Evolutionary conservation across 2,113 vertebrate species (phyloP), one percentile per base, ranked within the genome.

Genomic region (Donacobius atricapilla): DNA sequence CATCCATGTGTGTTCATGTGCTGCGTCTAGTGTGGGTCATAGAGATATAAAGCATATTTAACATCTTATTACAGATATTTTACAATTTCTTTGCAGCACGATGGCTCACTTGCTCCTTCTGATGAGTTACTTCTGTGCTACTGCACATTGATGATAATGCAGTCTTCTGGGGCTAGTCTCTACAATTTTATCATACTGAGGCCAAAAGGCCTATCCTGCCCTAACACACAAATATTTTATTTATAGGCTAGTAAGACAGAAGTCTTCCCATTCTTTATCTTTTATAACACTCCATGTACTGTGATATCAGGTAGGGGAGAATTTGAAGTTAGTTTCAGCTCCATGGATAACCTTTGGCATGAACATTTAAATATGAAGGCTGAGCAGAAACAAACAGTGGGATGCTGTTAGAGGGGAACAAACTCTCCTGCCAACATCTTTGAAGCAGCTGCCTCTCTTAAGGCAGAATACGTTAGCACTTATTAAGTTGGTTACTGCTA

Each of bases 161-260:
- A 68, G 71, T 53, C 25, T 39, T 17, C n/a, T 83, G 54, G 57
- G 20, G 45, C 35, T 78, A 54, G 24, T 76, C 75, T 80, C 42
- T 77, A 63, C 53, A 53, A 76, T 72, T 83, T 96, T 94, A 90
- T 93, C 87, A 70, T 7, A 47, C 37, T 0, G 3, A 70, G 54
- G 31, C 91, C 69, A 95, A 91, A 91, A 93, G 63, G 13, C 35
- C 71, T 94, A 95, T 94, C 91, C 87, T 65, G 27, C 23, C 75
- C 42, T 70, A 82, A 51, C 91, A 94, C 16, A 69, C 79, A 71
- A 64, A 68, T 45, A 58, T 94, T 90, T 93, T 90, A 96, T 95
- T 96, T 96, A 91, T 94, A 95, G 82, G 10, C 37, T 19, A 60
- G 40, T 23, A 56, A 30, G 45, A 81, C 19, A 87, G 63, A 87